Base-by-base conservation (phyloP, 2,797 vertebrate species). In the Neosalanx taihuensis region DNA sequence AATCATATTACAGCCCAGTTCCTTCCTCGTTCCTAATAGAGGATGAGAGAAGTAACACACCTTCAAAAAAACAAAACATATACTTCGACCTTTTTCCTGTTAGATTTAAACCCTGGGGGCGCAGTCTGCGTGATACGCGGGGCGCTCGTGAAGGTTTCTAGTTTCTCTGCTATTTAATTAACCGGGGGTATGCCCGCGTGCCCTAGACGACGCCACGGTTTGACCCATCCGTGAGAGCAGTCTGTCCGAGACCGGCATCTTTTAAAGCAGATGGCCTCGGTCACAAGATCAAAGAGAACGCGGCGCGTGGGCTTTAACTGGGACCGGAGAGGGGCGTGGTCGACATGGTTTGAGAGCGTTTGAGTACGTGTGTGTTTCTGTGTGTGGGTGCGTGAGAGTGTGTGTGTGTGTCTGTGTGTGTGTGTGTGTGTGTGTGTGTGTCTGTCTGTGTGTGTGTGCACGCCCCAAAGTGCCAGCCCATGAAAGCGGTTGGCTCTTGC, bases 401-500 rank as follows among this genome's bases (percentile, higher is more conserved):
- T 46, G 37, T 65, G 35, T 26, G 64, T 67, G 64, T 51, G 69
- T 26, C 23, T 26, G 23, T 26, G 35, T 9, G 35, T 37, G 35
- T 9, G 35, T 37, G 35, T 17, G 60, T 62, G 30, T 3, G 60
- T 33, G 60, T 33, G 10, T 56, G 10, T 56, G 2, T 56, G 51
- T 56, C 12, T 15, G 51, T 56, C 12, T 9, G 59, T 46, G 37
- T 65, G 35, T 26, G 64, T 67, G 64, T 51, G 69, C 13, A 58
- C 53, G 74, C 31, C 83, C 72, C 79, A 72, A 67, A 85, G 79
- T 81, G 70, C 73, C 89, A 77, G 86, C 84, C 86, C 90, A 88
- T 77, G 82, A 73, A 77, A 82, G 82, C 83, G 87, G 92, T 92
- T 93, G 91, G 93, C 87, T 84, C 86, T 77, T 82, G 75, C 74